Base-by-base conservation (phyloP, 2,888 invertebrate genomes). In the Ypsolopha scabrella region DNA sequence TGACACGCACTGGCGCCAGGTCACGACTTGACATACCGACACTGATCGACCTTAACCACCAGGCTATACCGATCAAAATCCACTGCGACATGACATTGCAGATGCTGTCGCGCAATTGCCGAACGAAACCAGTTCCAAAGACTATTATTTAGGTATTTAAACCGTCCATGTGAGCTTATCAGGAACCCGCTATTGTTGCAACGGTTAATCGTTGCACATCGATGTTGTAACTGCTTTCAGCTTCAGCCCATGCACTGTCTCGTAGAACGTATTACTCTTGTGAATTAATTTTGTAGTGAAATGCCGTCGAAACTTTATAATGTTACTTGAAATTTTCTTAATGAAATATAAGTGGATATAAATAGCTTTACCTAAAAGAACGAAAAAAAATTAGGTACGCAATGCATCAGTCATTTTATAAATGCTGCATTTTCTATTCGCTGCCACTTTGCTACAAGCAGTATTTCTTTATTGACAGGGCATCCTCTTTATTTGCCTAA, bases 1-100 rank as follows among this genome's bases (percentile, higher is more conserved):
- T 24, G 24, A 24, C 24, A 24, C 24, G 24, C 61, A 58, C 56
- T 58, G 56, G 57, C 58, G 55, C 58, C 66, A 60, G 66, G 70
- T 70, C 77, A 72, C 71, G 75, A 67, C 62, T 62, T 61, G 53
- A 51, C 56, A 57, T 57, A 58, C 63, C 62, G 62, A 59, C 55
- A 53, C 56, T 58, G 24, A 24, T 24, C 24, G 24, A 24, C 24
- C 24, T 24, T 24, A 24, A 24, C 24, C 24, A 24, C 24, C 24
- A 24, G 24, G 4, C 24, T 24, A 24, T 24, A 24, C 24, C 14
- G 14, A 35, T 35, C 46, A 24, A 46, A 11, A 34, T 46, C 36
- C 35, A 34, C n/a, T 11, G 35, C 24, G 2, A 24, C 24, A 24
- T n/a, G 24, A 2, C 24, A 24, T 24, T 24, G 24, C 24, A 24